Evolutionary conservation across 1,140 invertebrate species (phyloP).

Genomic region (Limonius californicus): DNA sequence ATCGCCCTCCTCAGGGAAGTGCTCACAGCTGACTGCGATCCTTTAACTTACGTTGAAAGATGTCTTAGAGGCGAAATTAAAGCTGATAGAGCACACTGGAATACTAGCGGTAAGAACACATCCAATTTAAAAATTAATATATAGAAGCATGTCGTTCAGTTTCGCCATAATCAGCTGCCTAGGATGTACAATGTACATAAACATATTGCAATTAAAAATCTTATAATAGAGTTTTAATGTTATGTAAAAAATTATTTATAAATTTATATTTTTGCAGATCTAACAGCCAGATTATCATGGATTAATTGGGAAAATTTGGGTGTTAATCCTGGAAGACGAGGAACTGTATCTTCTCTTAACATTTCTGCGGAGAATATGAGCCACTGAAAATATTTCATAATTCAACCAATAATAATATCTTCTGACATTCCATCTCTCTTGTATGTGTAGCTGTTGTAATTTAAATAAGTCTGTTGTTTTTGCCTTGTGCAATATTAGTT

Average conservation of each 20-base stretch:
- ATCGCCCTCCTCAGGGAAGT: slow-evolving; percentile 91
- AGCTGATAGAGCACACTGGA: slow-evolving; percentile 86
- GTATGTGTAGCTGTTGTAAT: no score
- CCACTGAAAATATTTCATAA: no score
- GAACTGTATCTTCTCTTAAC: slow-evolving; percentile 74
- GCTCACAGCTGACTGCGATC: slow-evolving; percentile 85
- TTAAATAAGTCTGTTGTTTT: no score
- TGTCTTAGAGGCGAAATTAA: slow-evolving; percentile 85
- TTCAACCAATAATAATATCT: no score
- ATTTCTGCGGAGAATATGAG: slow-evolving; percentile 63
- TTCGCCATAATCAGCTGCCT: no score
- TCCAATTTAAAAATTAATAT: no score
- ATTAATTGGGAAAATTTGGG: slow-evolving; percentile 99
- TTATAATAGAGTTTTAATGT: background rate
- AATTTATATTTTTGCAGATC: slow-evolving; percentile 65
- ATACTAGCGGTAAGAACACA: slow-evolving; percentile 85
- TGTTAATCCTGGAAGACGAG: slow-evolving; percentile 81
- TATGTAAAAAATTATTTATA: no score
- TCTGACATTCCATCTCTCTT: no score
- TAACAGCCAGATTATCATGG: slow-evolving; percentile 95
- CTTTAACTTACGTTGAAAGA: slow-evolving; percentile 89
- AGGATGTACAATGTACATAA: background rate
- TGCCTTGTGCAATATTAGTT: no score
- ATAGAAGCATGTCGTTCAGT: no score
- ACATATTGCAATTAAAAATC: background rate